These are phyloP conservation scores for Holothuria leucospilota DNA, from an alignment of 53 echinoderm and acorn worm genomes.

Conservation along the genomic window DNA sequence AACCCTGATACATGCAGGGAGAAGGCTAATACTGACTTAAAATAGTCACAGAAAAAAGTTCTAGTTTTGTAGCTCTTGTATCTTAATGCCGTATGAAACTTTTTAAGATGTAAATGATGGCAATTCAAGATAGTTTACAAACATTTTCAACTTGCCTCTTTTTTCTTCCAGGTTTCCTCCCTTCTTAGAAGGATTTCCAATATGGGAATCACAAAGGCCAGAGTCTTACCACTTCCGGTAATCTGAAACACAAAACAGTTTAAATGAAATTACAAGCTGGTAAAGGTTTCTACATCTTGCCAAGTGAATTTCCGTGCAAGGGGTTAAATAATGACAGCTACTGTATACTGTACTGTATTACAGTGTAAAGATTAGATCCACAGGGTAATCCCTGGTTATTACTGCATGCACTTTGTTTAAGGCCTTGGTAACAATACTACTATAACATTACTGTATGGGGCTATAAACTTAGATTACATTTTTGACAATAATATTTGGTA, in stretches of 20 bases:
- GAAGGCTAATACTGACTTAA: no score
- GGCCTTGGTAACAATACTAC: no score
- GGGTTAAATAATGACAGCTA: no score
- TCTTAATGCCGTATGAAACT: not conserved
- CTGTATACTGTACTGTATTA: no score
- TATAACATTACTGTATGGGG: no score
- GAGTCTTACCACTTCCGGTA: slow-evolving; percentile 94
- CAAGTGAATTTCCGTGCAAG: no score
- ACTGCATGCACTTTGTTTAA: no score
- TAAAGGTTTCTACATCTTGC: not conserved
- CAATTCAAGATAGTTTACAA: not conserved
- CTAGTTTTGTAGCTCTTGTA: not conserved
- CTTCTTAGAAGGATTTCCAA: slow-evolving; percentile 80
- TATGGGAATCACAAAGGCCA: slow-evolving; percentile 93
- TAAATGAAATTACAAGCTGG: not conserved
- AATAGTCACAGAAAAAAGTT: not conserved
- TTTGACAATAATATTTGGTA: no score
- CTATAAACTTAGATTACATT: no score
- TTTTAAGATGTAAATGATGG: not conserved
- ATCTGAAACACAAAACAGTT: slow-evolving; percentile 61
- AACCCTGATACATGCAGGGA: no score
- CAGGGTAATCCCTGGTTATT: no score
- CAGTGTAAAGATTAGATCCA: no score
- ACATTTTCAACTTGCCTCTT: slow-evolving; percentile 64
- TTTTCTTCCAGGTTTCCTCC: slow-evolving; percentile 82